phyloP scores from a whole-genome alignment of 2,113 vertebrate species.

The Columba janthina region DNA sequence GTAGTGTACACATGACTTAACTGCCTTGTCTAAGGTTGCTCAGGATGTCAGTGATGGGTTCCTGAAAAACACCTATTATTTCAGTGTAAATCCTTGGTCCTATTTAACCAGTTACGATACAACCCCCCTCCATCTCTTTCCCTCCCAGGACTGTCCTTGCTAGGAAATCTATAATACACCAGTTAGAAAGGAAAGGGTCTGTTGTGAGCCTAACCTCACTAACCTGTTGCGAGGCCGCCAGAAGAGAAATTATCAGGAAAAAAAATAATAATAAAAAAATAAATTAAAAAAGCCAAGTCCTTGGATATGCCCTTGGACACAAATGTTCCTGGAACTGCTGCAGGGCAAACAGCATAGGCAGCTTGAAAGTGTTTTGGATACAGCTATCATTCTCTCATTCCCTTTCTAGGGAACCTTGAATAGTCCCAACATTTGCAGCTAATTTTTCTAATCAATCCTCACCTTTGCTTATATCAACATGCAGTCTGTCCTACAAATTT shows the following conservation, averaged over 20 bases:
- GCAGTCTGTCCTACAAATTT: not conserved
- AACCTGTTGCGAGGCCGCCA: not conserved
- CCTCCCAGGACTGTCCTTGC: not conserved
- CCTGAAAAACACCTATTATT: not conserved
- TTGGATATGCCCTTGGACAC: not conserved
- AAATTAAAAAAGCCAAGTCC: not conserved
- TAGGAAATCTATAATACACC: not conserved
- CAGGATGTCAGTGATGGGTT: not conserved
- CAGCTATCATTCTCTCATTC: not conserved
- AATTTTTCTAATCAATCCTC: not conserved
- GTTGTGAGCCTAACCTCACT: not conserved
- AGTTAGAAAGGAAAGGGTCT: not conserved
- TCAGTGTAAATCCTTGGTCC: not conserved
- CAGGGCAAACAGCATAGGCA: not conserved
- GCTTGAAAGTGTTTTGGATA: not conserved
- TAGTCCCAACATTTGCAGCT: not conserved
- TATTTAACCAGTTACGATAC: not conserved
- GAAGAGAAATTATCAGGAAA: not conserved
- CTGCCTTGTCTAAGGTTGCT: not conserved
- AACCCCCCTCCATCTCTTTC: accelerated
- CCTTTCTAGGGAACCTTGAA: not conserved
- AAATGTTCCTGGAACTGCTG: not conserved
- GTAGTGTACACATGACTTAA: not conserved
- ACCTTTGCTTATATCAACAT: not conserved
- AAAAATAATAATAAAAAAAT: too few species aligned